These are phyloP conservation scores for Indicator maculatus DNA, from an alignment of 2,113 vertebrate genomes.

Conservation along the genomic window DNA sequence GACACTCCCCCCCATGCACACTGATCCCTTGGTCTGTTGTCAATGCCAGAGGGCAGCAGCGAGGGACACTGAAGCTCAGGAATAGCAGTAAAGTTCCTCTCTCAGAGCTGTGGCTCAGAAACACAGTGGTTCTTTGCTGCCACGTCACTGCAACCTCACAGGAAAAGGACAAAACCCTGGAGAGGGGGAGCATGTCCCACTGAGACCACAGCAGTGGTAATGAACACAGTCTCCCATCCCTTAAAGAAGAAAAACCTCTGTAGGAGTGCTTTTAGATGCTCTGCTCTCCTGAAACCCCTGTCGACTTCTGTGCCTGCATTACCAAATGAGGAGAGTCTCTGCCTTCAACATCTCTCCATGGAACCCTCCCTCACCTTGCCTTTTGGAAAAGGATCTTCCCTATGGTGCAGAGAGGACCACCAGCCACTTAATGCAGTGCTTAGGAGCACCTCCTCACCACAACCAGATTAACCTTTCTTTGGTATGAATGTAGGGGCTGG, in stretches of 20 bases:
- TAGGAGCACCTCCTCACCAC: neutral
- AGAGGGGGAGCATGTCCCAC: neutral
- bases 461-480: neutral
- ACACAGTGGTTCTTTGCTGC: neutral
- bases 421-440: neutral
- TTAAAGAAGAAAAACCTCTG: neutral
- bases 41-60: neutral
- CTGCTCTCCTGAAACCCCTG: neutral
- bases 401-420: neutral
- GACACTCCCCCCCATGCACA: fast-evolving
- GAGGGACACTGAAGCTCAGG: neutral
- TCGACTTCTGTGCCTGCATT: fast-evolving
- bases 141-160: neutral
- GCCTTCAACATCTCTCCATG: neutral
- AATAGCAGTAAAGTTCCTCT: neutral
- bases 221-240: neutral
- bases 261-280: neutral
- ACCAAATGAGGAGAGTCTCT: neutral
- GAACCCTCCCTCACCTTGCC: neutral
- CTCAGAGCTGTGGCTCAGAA: neutral
- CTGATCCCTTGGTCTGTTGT: fast-evolving
- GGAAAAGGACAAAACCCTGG: neutral
- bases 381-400: neutral
- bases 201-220: neutral
- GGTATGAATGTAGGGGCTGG: fast-evolving